Base-by-base conservation (phyloP, 2,888 invertebrate species). In the Amblyjoppa proteus region DNA sequence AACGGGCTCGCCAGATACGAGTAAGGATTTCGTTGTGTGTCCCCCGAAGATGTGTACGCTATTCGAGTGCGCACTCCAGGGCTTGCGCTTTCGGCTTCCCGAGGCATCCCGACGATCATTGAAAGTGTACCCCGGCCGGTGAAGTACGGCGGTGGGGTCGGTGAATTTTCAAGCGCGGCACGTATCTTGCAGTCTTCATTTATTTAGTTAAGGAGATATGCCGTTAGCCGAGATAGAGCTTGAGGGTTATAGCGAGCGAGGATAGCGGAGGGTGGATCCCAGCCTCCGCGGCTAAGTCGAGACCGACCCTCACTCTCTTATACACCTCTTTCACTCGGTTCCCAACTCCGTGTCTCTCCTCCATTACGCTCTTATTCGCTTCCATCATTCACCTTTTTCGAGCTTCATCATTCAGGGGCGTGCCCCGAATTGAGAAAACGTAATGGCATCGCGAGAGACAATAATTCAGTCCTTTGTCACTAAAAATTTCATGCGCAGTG, bases 141-240 rank as follows among this genome's bases (percentile, higher is more conserved):
- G 66, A 3, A 45, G 73, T 25, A 38, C 34, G 28, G 66, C 28
- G 13, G 61, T 16, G 41, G 58, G n/a, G 64, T 16, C 16, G 70
- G 78, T 79, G 75, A 88, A 89, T 89, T 90, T 88, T 82, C 73
- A 87, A 84, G 88, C 88, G 56, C 45, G 64, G 85, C 89, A 89
- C 89, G 89, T 90, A 88, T 41, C 79, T 71, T 68, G 70, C 87
- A 81, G 83, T 88, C 88, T 86, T 90, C 88, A 87, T 90, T 89
- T 91, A 89, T 89, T 90, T 89, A 84, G 89, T 87, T 86, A 87
- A 89, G 87, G 87, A 88, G 89, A 89, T 87, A 85, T 83, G 83
- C 83, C 85, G 87, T 87, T 83, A 85, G 83, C 75, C 71, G 66
- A 87, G 88, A 90, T 87, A 87, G 86, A 88, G 86, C 87, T 82